Evolutionary conservation across 2,888 invertebrate genomes (phyloP), one percentile per base, ranked within the genome.

Genomic region (Idaea straminata): DNA sequence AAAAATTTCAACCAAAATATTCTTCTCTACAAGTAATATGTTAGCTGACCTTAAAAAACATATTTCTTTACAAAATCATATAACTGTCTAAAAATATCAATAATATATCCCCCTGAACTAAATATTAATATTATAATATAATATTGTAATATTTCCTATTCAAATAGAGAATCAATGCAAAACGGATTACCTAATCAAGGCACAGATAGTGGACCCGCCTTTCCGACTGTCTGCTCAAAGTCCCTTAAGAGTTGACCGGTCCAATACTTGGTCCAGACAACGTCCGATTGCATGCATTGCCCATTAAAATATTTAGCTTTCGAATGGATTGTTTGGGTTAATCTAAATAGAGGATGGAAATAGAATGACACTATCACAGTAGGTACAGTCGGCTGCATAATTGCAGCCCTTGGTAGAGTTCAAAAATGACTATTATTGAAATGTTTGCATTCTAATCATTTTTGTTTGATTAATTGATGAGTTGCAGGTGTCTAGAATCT

Each of bases 201-300:
- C 66, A n/a, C 66, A 69, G 71, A 72, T 72, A 72, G 71, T 63
- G 68, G 68, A 63, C 63, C 64, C 58, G 63, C 69, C 67, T 70
- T 66, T 74, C 72, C 69, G 72, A 67, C 68, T 64, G 75, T 74
- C 77, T 77, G 78, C 71, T 71, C 68, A 71, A 72, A 62, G 68
- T 72, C 74, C 77, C 77, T 61, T 16, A 68, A 73, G 79, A 72
- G 67, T 71, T 67, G 70, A 72, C 73, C 76, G 73, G 67, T 75
- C 72, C 73, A 74, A 75, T 77, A 71, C 72, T 74, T 59, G 16
- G 59, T 7, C 13, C 59, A 34, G 16, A 25, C 34, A 5, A 47
- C 47, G 47, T 47, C 47, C 47, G 47, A 47, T 47, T 47, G 47
- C 47, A 47, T 4, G 47, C 47, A 13, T 13, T 13, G 10, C 47